Evolutionary conservation across 2,113 vertebrate species (phyloP), one percentile per base, ranked within the genome.

Genomic region (Epinephelus lanceolatus): DNA sequence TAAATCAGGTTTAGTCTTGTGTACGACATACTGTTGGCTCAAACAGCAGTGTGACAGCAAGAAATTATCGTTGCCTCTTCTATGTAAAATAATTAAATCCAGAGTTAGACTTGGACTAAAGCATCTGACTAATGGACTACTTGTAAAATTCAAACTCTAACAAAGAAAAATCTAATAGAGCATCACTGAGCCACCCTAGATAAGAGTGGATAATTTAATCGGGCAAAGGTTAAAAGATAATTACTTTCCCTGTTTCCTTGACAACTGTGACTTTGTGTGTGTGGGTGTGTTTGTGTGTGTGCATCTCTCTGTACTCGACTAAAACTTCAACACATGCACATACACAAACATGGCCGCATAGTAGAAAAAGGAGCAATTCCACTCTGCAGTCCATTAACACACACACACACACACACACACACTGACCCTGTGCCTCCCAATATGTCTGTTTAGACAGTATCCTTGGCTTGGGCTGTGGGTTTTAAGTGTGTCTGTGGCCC

Each of bases 401-500:
- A n/a, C 17, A 42, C 49, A 23, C 30, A 11, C 68, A 62, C 42
- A 70, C 63, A 25, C 7, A 1, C 6, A 25, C 17, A 76, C 1
- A 19, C 53, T 23, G 37, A 67, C 27, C 45, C 51, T 76, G 42
- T 49, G 67, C 27, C 55, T 78, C 78, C 49, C 83, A 85, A 23
- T 76, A 63, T 89, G 80, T 79, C 57, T 61, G 72, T 81, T 78
- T 76, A 68, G 70, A 86, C 69, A 52, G 65, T 62, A 57, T 86
- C 79, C 88, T 77, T 90, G 87, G 83, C 88, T 62, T 63, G 62
- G 68, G 40, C 60, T 59, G 63, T 77, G 85, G 61, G 42, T 80
- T 84, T 81, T 60, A 82, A 91, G 87, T 86, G 81, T 85, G 71
- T 80, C 78, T 67, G 61, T 92, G 89, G 89, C 83, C 61, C 57